phyloP scores from a whole-genome alignment of 2,888 invertebrate genomes.

The Glyphotaelius pellucidus region DNA sequence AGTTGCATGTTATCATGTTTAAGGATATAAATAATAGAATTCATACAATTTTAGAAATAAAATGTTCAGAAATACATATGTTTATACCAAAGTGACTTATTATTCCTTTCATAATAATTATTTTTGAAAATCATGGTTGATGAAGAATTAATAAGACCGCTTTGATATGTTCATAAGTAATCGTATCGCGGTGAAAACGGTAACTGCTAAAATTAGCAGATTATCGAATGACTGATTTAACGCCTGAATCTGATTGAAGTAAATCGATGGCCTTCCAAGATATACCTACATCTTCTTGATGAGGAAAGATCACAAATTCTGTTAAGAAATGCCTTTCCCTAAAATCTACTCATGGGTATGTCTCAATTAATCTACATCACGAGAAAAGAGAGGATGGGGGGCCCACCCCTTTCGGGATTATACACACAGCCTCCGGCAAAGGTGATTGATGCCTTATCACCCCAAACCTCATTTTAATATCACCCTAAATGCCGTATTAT shows the following conservation, averaged over 20 bases:
- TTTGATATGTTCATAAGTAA: background rate
- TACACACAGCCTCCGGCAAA: conserved; percentile 45
- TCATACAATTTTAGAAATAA: background rate
- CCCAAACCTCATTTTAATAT: conserved; percentile 24
- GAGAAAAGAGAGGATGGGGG: background rate
- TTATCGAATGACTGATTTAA: conserved; percentile 23
- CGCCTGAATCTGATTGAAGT: background rate
- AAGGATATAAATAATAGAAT: background rate
- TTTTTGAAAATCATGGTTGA: too few species aligned
- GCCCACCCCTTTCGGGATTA: conserved; percentile 38
- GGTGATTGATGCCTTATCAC: conserved; percentile 49
- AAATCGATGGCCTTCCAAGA: conserved; percentile 15
- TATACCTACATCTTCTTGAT: conserved; percentile 20
- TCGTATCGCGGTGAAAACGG: background rate
- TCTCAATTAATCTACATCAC: conserved; percentile 51
- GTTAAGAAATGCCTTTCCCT: conserved; percentile 13
- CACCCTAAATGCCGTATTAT: conserved; percentile 47
- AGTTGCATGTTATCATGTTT: background rate
- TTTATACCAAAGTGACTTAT: too few species aligned
- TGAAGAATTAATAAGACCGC: too few species aligned
- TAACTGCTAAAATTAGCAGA: background rate
- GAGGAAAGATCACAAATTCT: conserved; percentile 36
- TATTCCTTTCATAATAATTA: too few species aligned
- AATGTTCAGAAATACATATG: background rate
- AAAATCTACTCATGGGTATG: conserved; percentile 46